A percentile compares a stretch with the other conserved stretches of the same genome.
These are phyloP conservation scores for Pristiophorus japonicus DNA, from an alignment of 2,113 vertebrate species.

Conservation along the genomic window DNA sequence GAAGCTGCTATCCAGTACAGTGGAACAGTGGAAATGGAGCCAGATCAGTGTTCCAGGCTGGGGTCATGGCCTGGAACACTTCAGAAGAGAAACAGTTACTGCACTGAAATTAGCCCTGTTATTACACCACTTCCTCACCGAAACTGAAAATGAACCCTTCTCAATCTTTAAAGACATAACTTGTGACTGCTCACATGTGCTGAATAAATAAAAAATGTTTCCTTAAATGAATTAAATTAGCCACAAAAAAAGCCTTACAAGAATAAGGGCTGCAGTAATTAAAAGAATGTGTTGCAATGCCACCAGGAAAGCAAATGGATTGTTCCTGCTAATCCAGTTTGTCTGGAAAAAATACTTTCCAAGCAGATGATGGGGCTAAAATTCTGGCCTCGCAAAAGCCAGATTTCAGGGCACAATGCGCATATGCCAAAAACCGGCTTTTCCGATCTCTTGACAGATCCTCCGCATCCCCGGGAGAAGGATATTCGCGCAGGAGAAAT, in stretches of 20 bases:
- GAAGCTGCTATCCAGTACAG: too few species aligned
- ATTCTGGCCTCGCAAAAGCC: too few species aligned
- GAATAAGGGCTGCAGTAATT: background rate
- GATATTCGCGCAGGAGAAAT: too few species aligned
- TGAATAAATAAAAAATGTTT: background rate
- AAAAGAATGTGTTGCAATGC: background rate
- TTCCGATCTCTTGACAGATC: too few species aligned
- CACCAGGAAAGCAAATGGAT: background rate
- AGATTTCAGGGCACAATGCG: too few species aligned
- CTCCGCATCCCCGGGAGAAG: too few species aligned
- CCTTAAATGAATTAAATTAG: background rate
- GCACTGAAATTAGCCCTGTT: background rate
- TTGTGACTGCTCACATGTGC: background rate
- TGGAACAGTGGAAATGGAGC: background rate
- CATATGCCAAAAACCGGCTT: too few species aligned
- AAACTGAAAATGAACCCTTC: background rate
- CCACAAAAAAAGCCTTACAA: background rate
- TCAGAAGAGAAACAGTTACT: background rate
- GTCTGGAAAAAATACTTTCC: background rate
- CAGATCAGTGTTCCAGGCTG: background rate
- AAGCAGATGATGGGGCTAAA: too few species aligned
- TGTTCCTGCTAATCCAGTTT: background rate
- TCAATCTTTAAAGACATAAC: background rate
- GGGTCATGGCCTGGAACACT: background rate
- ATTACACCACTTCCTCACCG: background rate